These are phyloP conservation scores for Aldabrachelys gigantea DNA, from an alignment of 2,113 vertebrate species.

Conservation along the genomic window DNA sequence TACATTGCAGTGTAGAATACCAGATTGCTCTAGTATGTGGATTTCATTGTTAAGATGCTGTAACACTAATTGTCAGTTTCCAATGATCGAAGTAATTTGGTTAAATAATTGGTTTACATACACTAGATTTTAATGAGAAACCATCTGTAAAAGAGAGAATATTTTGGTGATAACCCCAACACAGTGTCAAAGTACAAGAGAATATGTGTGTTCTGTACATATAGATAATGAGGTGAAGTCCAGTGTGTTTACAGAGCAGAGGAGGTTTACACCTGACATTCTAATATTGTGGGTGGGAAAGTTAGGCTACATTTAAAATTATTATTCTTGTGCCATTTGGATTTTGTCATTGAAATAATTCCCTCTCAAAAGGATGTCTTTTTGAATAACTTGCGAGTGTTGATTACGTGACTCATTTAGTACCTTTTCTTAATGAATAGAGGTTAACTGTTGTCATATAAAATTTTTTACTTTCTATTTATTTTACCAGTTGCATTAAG, in stretches of 20 bases:
- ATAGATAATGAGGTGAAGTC: constrained; percentile 49
- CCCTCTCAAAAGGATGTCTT: background rate
- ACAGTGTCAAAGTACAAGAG: constrained; percentile 64
- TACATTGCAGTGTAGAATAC: constrained; percentile 38
- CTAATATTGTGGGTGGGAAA: background rate
- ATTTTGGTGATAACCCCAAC: constrained; percentile 63
- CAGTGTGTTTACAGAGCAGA: constrained; percentile 46
- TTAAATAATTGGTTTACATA: constrained; percentile 76
- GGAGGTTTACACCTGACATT: constrained; percentile 47
- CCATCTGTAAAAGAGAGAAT: constrained; percentile 59
- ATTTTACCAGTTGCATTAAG: background rate
- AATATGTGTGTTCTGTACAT: constrained; percentile 46
- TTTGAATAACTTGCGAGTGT: background rate
- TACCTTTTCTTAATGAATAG: background rate
- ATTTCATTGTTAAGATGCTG: constrained; percentile 70
- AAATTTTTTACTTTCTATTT: background rate
- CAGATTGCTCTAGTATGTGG: constrained; percentile 58
- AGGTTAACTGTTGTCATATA: background rate
- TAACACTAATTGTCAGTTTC: constrained; percentile 74
- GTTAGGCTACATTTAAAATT: background rate
- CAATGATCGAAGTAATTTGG: constrained; percentile 75
- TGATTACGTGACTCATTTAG: background rate
- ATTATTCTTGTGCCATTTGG: background rate
- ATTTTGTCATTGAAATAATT: constrained; percentile 20
- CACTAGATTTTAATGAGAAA: constrained; percentile 73